These are phyloP conservation scores for Pangasianodon hypophthalmus DNA, from an alignment of 2,113 vertebrate genomes.

Conservation along the genomic window DNA sequence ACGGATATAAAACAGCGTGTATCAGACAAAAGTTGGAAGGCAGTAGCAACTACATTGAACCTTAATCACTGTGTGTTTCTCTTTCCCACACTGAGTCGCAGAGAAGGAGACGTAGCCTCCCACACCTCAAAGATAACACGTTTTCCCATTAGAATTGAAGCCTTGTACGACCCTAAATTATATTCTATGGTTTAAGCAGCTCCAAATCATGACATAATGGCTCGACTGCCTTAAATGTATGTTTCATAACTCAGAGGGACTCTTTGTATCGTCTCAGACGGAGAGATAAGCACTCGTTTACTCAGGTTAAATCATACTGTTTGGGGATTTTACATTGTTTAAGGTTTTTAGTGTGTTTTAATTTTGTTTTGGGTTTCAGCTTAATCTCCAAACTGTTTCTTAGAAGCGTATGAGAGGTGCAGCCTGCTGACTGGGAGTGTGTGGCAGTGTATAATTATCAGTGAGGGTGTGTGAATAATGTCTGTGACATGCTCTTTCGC, in stretches of 20 bases:
- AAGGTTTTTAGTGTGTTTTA: neutral
- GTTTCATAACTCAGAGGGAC: neutral
- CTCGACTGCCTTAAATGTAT: neutral
- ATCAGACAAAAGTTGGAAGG: neutral
- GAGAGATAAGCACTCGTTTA: neutral
- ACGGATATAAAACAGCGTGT: neutral
- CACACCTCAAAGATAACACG: neutral
- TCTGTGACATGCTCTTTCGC: neutral
- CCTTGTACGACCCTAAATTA: neutral
- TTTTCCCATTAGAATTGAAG: neutral
- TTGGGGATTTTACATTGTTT: neutral
- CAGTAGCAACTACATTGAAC: neutral
- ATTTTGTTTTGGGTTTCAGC: constrained; percentile 1
- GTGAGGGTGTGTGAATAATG: neutral
- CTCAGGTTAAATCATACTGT: neutral
- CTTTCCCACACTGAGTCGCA: neutral
- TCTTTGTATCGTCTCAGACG: neutral
- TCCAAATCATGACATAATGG: neutral
- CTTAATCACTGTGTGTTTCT: neutral
- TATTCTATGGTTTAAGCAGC: neutral
- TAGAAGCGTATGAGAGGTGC: neutral
- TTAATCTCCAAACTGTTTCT: neutral
- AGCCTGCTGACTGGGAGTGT: neutral
- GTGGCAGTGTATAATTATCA: neutral
- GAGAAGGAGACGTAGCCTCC: neutral